These are phyloP conservation scores for Gadus chalcogrammus DNA, from an alignment of 2,113 vertebrate species.

Conservation along the genomic window DNA sequence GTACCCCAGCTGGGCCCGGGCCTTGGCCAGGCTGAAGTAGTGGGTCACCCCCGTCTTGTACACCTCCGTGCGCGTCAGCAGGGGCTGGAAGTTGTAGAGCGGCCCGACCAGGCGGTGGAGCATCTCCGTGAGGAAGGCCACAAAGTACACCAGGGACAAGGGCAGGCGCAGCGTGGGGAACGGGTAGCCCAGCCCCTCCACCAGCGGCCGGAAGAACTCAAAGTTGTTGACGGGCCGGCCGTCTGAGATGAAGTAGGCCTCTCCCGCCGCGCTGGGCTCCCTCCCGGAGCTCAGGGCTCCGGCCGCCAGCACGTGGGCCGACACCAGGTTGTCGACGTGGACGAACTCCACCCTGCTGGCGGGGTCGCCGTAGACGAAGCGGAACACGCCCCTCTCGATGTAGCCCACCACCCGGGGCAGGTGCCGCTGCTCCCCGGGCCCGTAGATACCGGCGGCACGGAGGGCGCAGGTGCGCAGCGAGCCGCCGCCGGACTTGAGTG, in stretches of 20 bases:
- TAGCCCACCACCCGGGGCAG: slow-evolving; percentile 90
- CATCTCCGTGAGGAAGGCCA: slow-evolving; percentile 87
- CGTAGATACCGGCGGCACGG: slow-evolving; percentile 90
- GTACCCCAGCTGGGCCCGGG: slow-evolving; percentile 82
- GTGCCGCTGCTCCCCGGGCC: slow-evolving; percentile 89
- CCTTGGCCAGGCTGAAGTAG: slow-evolving; percentile 90
- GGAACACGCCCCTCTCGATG: slow-evolving; percentile 85
- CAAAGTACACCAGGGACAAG: slow-evolving; percentile 79
- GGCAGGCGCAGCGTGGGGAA: slow-evolving; percentile 84
- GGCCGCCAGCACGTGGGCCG: slow-evolving; percentile 82
- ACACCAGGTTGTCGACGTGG: slow-evolving; percentile 89
- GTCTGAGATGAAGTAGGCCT: slow-evolving; percentile 94
- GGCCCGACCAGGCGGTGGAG: slow-evolving; percentile 75
- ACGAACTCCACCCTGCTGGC: slow-evolving; percentile 89
- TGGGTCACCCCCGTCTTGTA: slow-evolving; percentile 92
- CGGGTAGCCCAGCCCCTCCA: slow-evolving; percentile 87
- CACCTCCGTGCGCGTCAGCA: slow-evolving; percentile 90
- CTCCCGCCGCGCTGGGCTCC: slow-evolving; percentile 78
- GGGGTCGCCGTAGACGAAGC: slow-evolving; percentile 84
- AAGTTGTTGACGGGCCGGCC: slow-evolving; percentile 90
- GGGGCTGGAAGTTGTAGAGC: slow-evolving; percentile 89
- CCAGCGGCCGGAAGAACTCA: slow-evolving; percentile 89
- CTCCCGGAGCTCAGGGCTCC: slow-evolving; percentile 73
- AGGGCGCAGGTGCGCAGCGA: slow-evolving; percentile 83
- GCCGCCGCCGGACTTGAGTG: slow-evolving; percentile 53